Conservation (phyloP, 1,140 invertebrate species). For the Zaprionus africanus region DNA sequence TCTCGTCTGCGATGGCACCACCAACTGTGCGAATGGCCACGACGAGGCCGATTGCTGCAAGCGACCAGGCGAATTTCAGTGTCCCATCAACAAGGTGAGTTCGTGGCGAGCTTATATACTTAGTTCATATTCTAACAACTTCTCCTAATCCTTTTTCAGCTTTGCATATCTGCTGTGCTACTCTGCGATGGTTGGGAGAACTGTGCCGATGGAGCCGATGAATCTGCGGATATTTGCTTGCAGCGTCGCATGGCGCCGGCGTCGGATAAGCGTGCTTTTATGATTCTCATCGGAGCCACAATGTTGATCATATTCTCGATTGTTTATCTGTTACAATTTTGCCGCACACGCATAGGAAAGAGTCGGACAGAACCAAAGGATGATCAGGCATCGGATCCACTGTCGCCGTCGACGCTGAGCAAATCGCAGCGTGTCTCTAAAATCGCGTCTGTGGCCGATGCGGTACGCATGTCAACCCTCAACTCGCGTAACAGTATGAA, state of each 20-base stretch:
- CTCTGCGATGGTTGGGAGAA: constrained; percentile 89
- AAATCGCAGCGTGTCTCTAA: constrained; percentile 85
- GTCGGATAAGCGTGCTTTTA: constrained; percentile 85
- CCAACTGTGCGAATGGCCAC: constrained; percentile 89
- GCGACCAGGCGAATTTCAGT: constrained; percentile 88
- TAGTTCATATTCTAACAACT: background rate
- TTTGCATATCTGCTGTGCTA: constrained; percentile 87
- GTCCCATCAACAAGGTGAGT: constrained; percentile 85
- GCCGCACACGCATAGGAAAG: constrained; percentile 85
- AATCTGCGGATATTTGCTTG: constrained; percentile 87
- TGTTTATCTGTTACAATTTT: constrained; percentile 84
- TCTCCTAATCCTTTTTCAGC: constrained; percentile 19
- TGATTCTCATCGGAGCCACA: constrained; percentile 84
- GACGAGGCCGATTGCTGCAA: constrained; percentile 88
- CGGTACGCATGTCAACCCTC: constrained; percentile 88
- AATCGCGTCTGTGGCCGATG: constrained; percentile 85
- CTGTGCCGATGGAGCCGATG: constrained; percentile 91
- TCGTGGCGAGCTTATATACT: background rate
- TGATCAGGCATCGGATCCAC: constrained; percentile 87
- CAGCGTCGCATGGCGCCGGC: constrained; percentile 78
- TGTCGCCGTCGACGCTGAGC: constrained; percentile 85
- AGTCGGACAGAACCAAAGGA: constrained; percentile 85
- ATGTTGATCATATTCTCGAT: constrained; percentile 85
- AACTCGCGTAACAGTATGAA: constrained; percentile 87
- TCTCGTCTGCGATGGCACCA: constrained; percentile 89